These are phyloP conservation scores for Drosophila antonietae DNA, from an alignment of 2,888 invertebrate genomes.

Conservation along the genomic window DNA sequence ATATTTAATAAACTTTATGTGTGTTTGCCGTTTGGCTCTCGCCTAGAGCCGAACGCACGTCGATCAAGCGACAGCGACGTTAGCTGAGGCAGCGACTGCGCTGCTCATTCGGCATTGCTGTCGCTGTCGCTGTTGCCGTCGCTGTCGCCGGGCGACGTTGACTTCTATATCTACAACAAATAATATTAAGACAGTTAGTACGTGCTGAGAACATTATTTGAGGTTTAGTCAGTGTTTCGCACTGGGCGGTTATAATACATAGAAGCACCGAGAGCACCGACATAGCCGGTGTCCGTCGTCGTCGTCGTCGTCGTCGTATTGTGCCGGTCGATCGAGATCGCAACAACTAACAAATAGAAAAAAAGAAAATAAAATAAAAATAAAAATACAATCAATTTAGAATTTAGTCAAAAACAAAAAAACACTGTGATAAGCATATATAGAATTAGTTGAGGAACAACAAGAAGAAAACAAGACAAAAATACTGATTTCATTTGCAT, in stretches of 20 bases:
- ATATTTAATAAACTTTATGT: conserved; percentile 75
- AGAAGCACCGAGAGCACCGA: conserved; percentile 53
- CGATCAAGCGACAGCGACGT: conserved; percentile 6
- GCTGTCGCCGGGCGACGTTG: conserved; percentile 54
- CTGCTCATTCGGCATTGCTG: conserved; percentile 27
- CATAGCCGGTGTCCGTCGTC: conserved; percentile 30
- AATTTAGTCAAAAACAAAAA: conserved; percentile 8
- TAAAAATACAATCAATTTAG: conserved; percentile 6
- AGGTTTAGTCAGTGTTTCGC: conserved; percentile 82
- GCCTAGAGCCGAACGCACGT: conserved; percentile 31
- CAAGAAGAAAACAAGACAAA: not conserved
- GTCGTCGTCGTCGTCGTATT: conserved; percentile 1
- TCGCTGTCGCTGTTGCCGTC: conserved; percentile 6
- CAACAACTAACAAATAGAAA: conserved; percentile 25
- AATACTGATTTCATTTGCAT: conserved; percentile 33
- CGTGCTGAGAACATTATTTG: conserved; percentile 82
- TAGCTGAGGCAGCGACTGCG: conserved; percentile 26
- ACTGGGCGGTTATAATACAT: conserved; percentile 78
- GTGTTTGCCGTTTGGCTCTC: conserved; percentile 33
- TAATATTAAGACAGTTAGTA: conserved; percentile 83
- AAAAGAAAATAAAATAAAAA: no score
- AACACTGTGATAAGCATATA: conserved; percentile 31
- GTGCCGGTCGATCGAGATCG: conserved; percentile 43
- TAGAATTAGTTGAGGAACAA: not conserved
- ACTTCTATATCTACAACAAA: conserved; percentile 82